phyloP scores from a whole-genome alignment of 2,113 vertebrate species.

The Leptocoma aspasia region DNA sequence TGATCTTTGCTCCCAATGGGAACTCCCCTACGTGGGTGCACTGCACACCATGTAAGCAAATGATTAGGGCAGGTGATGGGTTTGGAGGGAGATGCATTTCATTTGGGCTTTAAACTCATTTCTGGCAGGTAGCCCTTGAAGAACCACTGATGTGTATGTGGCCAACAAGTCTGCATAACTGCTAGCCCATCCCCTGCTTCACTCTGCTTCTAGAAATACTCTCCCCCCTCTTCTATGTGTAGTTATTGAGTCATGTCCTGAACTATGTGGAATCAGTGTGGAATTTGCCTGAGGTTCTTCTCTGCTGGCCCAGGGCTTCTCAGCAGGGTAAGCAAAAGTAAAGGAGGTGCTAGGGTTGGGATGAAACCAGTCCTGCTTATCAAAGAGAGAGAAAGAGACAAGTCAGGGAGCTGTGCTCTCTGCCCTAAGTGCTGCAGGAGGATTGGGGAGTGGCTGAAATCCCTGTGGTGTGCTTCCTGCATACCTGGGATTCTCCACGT shows the following conservation, averaged over 20 bases:
- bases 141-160: background rate
- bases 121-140: background rate
- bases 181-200: background rate
- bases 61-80: background rate
- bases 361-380: background rate
- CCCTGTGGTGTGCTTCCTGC: rapidly evolving
- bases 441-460: background rate
- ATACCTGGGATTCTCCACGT: background rate
- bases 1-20: background rate
- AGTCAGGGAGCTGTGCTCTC: background rate
- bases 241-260: background rate
- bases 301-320: background rate
- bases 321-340: background rate
- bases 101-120: background rate
- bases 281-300: constrained; percentile 22
- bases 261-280: background rate
- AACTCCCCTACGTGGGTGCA: background rate
- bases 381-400: background rate
- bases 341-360: background rate
- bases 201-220: background rate
- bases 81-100: background rate
- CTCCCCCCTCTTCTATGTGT: background rate
- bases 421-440: background rate
- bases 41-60: background rate
- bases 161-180: background rate